Base-by-base conservation (phyloP, 2,113 vertebrate species). In the Brachypodius melanocephalos region DNA sequence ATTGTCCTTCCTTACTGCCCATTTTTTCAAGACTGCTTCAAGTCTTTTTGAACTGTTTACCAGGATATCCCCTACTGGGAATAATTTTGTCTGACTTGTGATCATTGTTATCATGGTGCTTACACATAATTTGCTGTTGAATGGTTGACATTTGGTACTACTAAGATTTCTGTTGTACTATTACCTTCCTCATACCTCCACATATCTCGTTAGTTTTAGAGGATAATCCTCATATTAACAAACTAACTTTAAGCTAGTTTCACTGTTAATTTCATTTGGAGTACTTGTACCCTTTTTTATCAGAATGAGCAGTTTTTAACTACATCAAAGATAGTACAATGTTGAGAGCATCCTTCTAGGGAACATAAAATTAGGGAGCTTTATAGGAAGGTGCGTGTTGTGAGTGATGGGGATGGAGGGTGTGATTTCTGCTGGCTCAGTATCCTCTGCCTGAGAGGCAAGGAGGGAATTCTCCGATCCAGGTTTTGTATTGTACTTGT, bases 391-490 rank as follows among this genome's bases (percentile, higher is more conserved):
- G 19, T 82, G 25, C 79, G 24, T 73, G 59, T 83, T 46, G 15
- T 38, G 46, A 26, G 34, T 66, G 77, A 54, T 21, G 18, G 55
- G 29, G 49, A 83, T 7, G 0, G 0, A 85, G 48, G 17, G 6
- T 77, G 40, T 80, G 48, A 26, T 66, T 93, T 88, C 59, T 93
- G 25, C 38, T 63, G 54, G 12, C 21, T 88, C 38, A 48, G 36
- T 16, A 36, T 73, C n/a, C 0, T 1, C 48, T 48, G 17, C 0
- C 0, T 46, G 9, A 74, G 43, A 63, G 59, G 20, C 21, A 61
- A 73, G 40, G 45, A 72, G 31, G 45, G 88, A 83, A 77, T 85
- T 93, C 36, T 78, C 49, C 65, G 49, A n/a, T 66, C n/a, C 42
- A 69, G 43, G 45, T 94, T 88, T 95, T 75, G 14, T 59, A 3